These are phyloP conservation scores for Mnemiopsis leidyi DNA, from an alignment of 37 sponge, comb jelly and placozoan species.

Conservation along the genomic window DNA sequence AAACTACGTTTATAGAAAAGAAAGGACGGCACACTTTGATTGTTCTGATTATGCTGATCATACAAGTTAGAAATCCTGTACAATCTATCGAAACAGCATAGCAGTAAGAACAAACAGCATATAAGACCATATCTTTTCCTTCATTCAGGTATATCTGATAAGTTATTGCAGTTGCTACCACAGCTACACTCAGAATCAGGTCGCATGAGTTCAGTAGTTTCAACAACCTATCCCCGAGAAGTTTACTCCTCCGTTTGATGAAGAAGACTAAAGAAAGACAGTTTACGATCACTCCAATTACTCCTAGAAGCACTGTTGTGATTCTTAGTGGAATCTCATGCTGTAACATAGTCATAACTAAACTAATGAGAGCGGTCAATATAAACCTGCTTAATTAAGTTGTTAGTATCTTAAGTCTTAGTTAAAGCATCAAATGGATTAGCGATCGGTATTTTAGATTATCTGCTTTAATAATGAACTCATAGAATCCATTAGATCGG, in stretches of 20 bases:
- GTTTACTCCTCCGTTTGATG: not conserved
- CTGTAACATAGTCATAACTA: no score
- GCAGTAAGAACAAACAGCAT: not conserved
- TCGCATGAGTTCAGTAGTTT: not conserved
- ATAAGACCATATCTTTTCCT: not conserved
- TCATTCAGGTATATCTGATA: not conserved
- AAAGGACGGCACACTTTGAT: not conserved
- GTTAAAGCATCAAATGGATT: no score
- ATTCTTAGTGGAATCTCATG: not conserved
- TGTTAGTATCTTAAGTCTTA: no score
- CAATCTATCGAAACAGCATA: not conserved
- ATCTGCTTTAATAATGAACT: no score
- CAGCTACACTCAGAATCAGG: not conserved
- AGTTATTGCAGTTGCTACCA: not conserved
- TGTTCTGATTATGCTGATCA: not conserved
- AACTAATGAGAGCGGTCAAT: no score
- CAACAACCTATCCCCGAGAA: not conserved
- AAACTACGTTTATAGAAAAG: not conserved
- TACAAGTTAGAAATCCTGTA: not conserved
- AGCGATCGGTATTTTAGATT: no score
- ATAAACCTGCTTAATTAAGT: no score
- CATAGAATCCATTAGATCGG: no score
- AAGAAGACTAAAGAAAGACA: not conserved
- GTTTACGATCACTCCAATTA: not conserved
- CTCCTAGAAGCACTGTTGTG: not conserved